Base-by-base conservation (phyloP, 2,888 invertebrate species). In the Drosophila paracracens region DNA sequence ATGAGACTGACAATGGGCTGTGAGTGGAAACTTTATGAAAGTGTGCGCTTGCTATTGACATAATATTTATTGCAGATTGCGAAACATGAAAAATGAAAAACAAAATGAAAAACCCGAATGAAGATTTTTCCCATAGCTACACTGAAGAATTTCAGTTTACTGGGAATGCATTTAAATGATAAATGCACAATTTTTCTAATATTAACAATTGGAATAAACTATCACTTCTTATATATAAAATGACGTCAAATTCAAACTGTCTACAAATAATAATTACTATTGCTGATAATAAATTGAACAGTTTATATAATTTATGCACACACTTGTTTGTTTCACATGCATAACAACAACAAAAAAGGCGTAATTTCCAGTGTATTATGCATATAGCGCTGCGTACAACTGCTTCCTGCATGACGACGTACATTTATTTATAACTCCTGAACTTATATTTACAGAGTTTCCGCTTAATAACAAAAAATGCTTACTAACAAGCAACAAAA, bases 381-480 rank as follows among this genome's bases (percentile, higher is more conserved):
- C 40, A 73, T 43, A 38, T 13, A 38, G n/a, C 38, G 18, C 13
- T 29, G 54, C 27, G 18, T 31, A 29, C 18, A 66, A 16, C 29
- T 36, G 67, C 35, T 67, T 66, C 29, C 53, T 21, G 36, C 31
- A 53, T 53, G 18, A 21, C n/a, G 8, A n/a, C 21, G 13, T 46
- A 36, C 52, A 70, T 52, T 63, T 53, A 50, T 61, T 36, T 69
- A 31, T 56, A 74, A 56, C 60, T 60, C 29, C 51, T 33, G 25
- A 43, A 38, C 2, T 69, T 33, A 27, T 8, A 25, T 68, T 57
- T 61, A 4, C 16, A 36, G 16, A 46, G 25, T 51, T 56, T 69
- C 76, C 70, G 61, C 35, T 40, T 21, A n/a, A 40, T 10, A 40
- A 27, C 38, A 46, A 21, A 38, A 38, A 21, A 21, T 5, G 25